Evolutionary conservation across 2,888 invertebrate species (phyloP).

Genomic region (Resseliella maxima): DNA sequence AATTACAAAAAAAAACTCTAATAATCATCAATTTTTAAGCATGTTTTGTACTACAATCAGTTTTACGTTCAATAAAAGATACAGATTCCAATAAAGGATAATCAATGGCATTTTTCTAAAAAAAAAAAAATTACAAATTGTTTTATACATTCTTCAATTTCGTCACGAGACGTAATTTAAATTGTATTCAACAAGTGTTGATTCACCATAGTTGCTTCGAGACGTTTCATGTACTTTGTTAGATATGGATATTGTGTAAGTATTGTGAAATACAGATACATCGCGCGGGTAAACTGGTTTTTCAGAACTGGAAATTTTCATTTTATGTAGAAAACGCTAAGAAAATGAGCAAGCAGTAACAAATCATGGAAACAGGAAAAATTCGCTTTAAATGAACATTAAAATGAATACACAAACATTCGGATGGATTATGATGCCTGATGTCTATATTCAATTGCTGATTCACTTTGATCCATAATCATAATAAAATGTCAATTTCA

Average conservation of each 20-base stretch:
- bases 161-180: neutral
- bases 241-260: neutral
- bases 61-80: neutral
- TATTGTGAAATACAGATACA: neutral
- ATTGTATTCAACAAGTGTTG: conserved; percentile 16
- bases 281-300: too few species aligned
- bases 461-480: too few species aligned
- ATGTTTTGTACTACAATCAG: neutral
- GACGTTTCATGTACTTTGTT: neutral
- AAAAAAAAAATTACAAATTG: neutral
- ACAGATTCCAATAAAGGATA: too few species aligned
- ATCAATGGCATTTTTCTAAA: too few species aligned
- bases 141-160: neutral
- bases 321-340: too few species aligned
- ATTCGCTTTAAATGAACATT: neutral
- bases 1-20: neutral
- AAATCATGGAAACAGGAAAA: too few species aligned
- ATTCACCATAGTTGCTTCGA: neutral
- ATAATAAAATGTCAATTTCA: too few species aligned
- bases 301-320: neutral
- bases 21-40: neutral
- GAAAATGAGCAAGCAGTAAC: too few species aligned
- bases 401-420: too few species aligned
- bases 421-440: too few species aligned
- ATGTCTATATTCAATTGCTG: too few species aligned